Evolutionary conservation across 2,113 vertebrate genomes (phyloP), one percentile per base, ranked within the genome.

Genomic region (Pitta sordida): DNA sequence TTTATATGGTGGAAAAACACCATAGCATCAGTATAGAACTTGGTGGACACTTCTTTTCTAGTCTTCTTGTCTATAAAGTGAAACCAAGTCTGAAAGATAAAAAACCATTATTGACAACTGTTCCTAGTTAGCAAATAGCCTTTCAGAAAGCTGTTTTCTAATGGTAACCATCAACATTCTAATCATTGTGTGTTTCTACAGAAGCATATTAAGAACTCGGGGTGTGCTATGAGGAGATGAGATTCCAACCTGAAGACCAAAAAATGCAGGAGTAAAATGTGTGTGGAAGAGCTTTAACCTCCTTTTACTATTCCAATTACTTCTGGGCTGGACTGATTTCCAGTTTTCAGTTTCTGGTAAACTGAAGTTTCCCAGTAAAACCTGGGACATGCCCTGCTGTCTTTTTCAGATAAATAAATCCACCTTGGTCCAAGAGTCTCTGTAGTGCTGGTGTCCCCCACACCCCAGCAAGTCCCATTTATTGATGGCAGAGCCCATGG

Each of bases 1-100:
- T 99, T 99, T 84, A 99, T 78, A 1, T 99, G 99, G 93, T 99
- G 99, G 89, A 98, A 99, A 83, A 98, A 86, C 7, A 99, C 96
- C 97, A 99, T 71, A 7, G 98, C 69, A 68, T 98, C 98, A 0
- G 98, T 98, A 95, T 96, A 98, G 91, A 98, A 99, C 93, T 98
- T 99, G 12, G 92, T 97, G 24, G 96, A 86, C 15, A 98, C 48
- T 16, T 97, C 97, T 93, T 98, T 99, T 83, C 98, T 97, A 3
- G 98, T 99, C 87, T 94, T 98, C 93, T 80, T 98, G 96, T 99
- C 98, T 15, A 99, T 95, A 59, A 99, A 96, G 87, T 99, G 99
- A 97, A 99, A 98, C 93, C 98, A 97, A 36, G 98, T 99, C 99
- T 99, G 97, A 73, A 97, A 96, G 81, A 89, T 0, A 76, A 13